Percentiles rank a stretch among this genome's conserved stretches.
Conservation (phyloP, 2,888 invertebrate species). For the Oscheius sp. region DNA sequence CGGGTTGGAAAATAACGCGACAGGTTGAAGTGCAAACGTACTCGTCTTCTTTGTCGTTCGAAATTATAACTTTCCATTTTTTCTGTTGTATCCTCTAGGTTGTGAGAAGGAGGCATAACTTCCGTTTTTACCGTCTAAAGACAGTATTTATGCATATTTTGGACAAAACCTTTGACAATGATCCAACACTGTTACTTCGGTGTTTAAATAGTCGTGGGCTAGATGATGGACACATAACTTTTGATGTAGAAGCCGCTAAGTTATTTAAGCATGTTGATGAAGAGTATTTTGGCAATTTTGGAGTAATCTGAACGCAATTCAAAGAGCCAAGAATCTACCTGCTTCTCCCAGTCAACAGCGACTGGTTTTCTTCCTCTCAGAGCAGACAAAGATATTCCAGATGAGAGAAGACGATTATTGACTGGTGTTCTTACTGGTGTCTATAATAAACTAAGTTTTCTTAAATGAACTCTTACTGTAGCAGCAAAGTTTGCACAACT, state of each 20-base stretch:
- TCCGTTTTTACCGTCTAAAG: too few relatives aligned
- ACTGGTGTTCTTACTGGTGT: not conserved
- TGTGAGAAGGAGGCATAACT: too few relatives aligned
- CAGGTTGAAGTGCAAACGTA: too few relatives aligned
- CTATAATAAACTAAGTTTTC: not conserved
- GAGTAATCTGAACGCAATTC: too few relatives aligned
- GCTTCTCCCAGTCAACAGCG: not conserved
- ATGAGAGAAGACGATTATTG: not conserved
- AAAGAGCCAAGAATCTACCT: not conserved
- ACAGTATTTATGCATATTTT: not conserved
- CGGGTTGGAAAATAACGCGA: too few relatives aligned
- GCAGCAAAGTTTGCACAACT: not conserved
- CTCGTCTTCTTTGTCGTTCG: too few relatives aligned
- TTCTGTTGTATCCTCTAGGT: too few relatives aligned
- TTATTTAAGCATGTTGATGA: too few relatives aligned
- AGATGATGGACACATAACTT: too few relatives aligned
- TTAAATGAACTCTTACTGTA: not conserved
- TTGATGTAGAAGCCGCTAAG: too few relatives aligned
- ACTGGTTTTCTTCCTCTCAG: not conserved
- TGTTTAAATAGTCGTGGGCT: not conserved
- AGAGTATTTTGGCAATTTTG: too few relatives aligned
- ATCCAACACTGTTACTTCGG: not conserved
- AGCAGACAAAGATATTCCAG: not conserved
- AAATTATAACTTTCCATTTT: too few relatives aligned
- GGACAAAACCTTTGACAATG: not conserved